phyloP scores from a whole-genome alignment of 1,140 invertebrate genomes.

The Sitodiplosis mosellana region DNA sequence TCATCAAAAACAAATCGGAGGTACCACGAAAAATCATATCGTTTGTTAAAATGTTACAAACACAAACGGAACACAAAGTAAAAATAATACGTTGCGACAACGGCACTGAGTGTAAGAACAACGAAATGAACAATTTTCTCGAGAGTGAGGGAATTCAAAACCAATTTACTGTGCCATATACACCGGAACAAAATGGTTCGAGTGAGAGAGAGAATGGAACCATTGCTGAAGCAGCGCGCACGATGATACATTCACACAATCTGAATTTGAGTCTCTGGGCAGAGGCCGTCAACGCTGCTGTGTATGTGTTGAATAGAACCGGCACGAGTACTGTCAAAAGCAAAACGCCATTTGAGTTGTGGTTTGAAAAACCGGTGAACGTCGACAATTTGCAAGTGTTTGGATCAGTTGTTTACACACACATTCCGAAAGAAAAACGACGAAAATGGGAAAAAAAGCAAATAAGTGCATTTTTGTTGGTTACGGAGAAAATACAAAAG shows the following conservation, averaged over 20 bases:
- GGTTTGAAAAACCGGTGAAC: slow-evolving; percentile 9
- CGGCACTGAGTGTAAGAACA: slow-evolving; percentile 18
- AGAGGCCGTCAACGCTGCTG: slow-evolving; percentile 23
- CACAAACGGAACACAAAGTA: slow-evolving; percentile 9
- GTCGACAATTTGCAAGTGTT: slow-evolving; percentile 13
- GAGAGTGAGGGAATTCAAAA: slow-evolving; percentile 6
- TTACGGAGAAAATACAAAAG: not conserved
- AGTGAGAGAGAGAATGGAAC: slow-evolving; percentile 7
- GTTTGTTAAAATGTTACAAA: not conserved
- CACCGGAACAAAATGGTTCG: slow-evolving; percentile 7
- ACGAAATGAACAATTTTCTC: not conserved
- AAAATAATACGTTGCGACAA: slow-evolving; percentile 21
- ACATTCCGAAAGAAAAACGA: slow-evolving; percentile 7
- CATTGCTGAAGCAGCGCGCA: slow-evolving; percentile 14
- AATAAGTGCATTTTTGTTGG: slow-evolving; percentile 6
- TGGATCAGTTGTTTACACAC: slow-evolving; percentile 7
- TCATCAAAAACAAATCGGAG: not conserved
- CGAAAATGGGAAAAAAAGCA: slow-evolving; percentile 8
- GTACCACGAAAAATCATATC: not conserved
- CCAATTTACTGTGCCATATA: slow-evolving; percentile 7
- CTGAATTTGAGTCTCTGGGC: slow-evolving; percentile 20
- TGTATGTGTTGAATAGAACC: slow-evolving; percentile 18
- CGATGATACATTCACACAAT: slow-evolving; percentile 3
- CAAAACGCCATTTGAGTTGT: slow-evolving; percentile 10
- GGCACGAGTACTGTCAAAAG: not conserved